A percentile compares a stretch with the other conserved stretches of the same genome.
Conservation (phyloP, 2,797 vertebrate species). For the Ceryle rudis region DNA sequence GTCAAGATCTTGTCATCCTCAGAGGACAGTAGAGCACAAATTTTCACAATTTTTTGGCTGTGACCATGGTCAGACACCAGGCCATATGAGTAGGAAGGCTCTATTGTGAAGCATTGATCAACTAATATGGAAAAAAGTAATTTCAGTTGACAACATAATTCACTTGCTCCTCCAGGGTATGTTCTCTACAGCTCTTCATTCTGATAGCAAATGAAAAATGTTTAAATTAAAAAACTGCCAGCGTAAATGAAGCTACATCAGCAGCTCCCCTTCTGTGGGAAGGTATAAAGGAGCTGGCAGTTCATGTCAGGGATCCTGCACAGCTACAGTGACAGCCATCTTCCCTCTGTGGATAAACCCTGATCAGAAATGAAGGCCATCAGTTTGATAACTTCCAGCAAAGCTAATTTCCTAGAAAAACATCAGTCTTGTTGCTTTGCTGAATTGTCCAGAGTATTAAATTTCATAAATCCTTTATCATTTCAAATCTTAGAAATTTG, state of each 20-base stretch:
- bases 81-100: neutral
- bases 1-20: neutral
- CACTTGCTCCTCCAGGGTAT: neutral
- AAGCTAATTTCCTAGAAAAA: neutral
- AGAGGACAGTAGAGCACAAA: neutral
- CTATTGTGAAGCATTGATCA: neutral
- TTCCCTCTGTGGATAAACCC: neutral
- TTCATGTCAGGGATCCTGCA: neutral
- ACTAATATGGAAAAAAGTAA: neutral
- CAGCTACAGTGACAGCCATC: neutral
- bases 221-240: neutral
- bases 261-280: neutral
- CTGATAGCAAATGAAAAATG: neutral
- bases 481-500: neutral
- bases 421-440: neutral
- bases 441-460: neutral
- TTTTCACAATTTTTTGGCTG: neutral
- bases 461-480: neutral
- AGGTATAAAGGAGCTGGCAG: neutral
- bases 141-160: neutral
- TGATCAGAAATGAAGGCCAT: neutral
- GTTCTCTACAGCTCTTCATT: neutral
- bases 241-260: rapidly evolving
- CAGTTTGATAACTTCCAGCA: neutral
- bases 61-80: neutral